Evolutionary conservation across 2,113 vertebrate species (phyloP).

Genomic region (Ailuropoda melanoleuca): DNA sequence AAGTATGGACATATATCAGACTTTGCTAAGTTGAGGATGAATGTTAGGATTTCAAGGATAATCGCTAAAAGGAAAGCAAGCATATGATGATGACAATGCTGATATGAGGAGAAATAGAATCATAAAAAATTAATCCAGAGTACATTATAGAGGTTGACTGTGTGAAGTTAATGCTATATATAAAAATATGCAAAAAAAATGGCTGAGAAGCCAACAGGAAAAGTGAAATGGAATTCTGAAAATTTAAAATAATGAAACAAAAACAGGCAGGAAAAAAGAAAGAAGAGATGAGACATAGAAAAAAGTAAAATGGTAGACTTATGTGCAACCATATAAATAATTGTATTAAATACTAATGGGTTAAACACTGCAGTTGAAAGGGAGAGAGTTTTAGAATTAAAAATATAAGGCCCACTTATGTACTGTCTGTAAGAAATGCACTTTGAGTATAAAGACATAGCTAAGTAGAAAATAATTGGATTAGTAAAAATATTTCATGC

Average conservation of each 20-base stretch:
- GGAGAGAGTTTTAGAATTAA: neutral
- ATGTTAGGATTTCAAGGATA: neutral
- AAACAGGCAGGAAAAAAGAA: neutral
- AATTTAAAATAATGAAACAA: neutral
- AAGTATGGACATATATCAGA: neutral
- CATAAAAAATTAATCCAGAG: neutral
- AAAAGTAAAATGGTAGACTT: neutral
- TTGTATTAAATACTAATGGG: neutral
- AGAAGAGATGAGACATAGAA: neutral
- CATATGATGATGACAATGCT: neutral
- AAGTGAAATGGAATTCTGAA: neutral
- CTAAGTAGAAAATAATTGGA: neutral
- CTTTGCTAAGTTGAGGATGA: neutral
- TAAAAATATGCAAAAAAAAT: neutral
- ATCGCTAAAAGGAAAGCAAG: neutral
- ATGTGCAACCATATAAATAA: neutral
- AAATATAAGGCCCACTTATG: neutral
- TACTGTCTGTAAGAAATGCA: neutral
- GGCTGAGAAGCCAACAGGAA: neutral
- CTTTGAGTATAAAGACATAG: neutral
- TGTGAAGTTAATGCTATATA: neutral
- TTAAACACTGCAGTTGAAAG: neutral
- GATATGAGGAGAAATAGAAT: neutral
- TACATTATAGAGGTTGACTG: neutral
- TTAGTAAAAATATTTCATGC: neutral